These are phyloP conservation scores for Limnephilus rhombicus DNA, from an alignment of 2,888 invertebrate genomes.

Conservation along the genomic window DNA sequence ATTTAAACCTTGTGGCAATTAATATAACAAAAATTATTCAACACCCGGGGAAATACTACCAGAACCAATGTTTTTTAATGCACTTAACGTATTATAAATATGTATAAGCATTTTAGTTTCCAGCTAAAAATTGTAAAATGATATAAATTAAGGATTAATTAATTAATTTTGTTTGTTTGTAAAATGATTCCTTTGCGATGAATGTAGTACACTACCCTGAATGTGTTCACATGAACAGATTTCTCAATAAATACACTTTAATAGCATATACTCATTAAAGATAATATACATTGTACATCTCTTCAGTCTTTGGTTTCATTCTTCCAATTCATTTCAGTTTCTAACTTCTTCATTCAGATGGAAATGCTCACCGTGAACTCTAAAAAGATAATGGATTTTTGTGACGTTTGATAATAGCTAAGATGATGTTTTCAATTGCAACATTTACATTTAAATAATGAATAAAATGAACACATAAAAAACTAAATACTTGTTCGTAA, in stretches of 20 bases:
- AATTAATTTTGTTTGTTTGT: neutral
- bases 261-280: constrained; percentile 48
- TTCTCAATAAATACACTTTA: constrained; percentile 42
- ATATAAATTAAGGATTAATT: neutral
- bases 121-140: neutral
- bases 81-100: neutral
- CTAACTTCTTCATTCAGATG: constrained; percentile 26
- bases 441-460: neutral
- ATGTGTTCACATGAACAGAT: neutral
- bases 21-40: neutral
- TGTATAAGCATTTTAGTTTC: neutral
- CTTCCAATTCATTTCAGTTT: constrained; percentile 20
- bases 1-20: neutral
- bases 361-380: neutral
- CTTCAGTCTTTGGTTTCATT: constrained; percentile 65
- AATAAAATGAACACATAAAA: neutral
- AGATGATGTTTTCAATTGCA: neutral
- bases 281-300: constrained; percentile 58
- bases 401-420: neutral
- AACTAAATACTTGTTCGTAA: neutral
- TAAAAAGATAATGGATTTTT: neutral
- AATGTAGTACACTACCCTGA: neutral
- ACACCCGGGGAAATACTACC: neutral
- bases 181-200: neutral
- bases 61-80: neutral